Base-by-base conservation (phyloP, 2,797 vertebrate genomes). In the Tragopan temminckii region DNA sequence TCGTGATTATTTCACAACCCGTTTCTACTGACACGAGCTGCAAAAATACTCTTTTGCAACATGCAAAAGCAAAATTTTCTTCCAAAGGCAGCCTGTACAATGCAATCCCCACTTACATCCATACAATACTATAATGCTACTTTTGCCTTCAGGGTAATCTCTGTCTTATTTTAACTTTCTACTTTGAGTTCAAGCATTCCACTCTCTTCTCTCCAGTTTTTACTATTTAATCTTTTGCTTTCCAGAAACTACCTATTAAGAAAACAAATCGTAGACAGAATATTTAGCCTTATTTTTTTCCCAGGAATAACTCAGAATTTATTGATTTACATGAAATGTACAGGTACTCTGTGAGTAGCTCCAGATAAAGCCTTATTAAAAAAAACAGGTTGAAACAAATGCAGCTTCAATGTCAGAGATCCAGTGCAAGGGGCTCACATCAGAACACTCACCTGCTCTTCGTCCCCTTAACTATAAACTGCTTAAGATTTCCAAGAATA, bases 301-400 rank as follows among this genome's bases (percentile, higher is more conserved):
- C 36, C 63, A 57, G 53, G 85, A 88, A 86, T 79, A 91, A 76
- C 42, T 40, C 40, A 90, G 85, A 50, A 91, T 63, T 42, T 79
- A 79, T 11, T 71, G 50, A 27, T 66, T 86, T 63, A 66, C 14
- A 8, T 33, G 16, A 91, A 82, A 90, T 5, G 15, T 50, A 61
- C 7, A 16, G 5, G 69, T 88, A 50, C 33, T 59, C 33, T 1
- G 27, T 5, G 9, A 67, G 29, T 11, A 38, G 46, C 35, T 79
- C 35, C 55, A 50, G 16, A 84, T 24, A 72, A 89, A 79, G 69
- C 33, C 50, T 24, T 43, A 48, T 35, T n/a, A n/a, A 24, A 86
- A 81, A 83, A 90, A 85, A 38, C 1, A 68, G 7, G 3, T 58
- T 72, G 38, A 71, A 92, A 71, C 2, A 3, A 83, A 83, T 0